Evolutionary conservation across 2,797 vertebrate genomes (phyloP).

Genomic region (Acropternis orthonyx): DNA sequence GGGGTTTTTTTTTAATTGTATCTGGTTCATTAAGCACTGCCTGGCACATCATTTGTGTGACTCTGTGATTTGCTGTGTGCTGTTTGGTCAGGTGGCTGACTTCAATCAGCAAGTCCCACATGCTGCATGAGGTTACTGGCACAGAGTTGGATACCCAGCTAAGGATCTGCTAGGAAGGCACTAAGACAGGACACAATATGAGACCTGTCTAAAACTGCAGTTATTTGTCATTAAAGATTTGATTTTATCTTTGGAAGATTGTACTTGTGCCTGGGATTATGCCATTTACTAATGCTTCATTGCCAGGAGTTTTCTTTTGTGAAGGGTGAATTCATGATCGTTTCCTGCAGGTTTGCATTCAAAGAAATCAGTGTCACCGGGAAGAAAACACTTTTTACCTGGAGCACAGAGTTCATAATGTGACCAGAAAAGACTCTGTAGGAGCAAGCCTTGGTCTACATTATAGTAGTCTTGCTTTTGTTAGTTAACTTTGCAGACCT

Average conservation of each 20-base stretch:
- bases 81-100: neutral
- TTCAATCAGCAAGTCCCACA: neutral
- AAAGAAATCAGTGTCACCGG: neutral
- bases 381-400: neutral
- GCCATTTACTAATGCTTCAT: neutral
- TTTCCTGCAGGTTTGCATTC: neutral
- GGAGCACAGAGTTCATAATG: neutral
- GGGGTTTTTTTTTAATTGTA: neutral
- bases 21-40: neutral
- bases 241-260: neutral
- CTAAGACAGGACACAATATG: neutral
- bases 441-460: neutral
- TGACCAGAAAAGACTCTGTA: neutral
- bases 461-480: neutral
- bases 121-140: neutral
- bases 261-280: neutral
- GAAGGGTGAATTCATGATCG: neutral
- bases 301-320: neutral
- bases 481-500: neutral
- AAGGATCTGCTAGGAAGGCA: neutral
- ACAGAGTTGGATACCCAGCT: neutral
- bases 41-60: neutral
- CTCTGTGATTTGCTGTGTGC: neutral
- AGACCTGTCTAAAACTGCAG: neutral
- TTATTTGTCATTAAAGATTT: neutral